Evolutionary conservation across 2,888 invertebrate species (phyloP).

Genomic region (Tinea trinotella): DNA sequence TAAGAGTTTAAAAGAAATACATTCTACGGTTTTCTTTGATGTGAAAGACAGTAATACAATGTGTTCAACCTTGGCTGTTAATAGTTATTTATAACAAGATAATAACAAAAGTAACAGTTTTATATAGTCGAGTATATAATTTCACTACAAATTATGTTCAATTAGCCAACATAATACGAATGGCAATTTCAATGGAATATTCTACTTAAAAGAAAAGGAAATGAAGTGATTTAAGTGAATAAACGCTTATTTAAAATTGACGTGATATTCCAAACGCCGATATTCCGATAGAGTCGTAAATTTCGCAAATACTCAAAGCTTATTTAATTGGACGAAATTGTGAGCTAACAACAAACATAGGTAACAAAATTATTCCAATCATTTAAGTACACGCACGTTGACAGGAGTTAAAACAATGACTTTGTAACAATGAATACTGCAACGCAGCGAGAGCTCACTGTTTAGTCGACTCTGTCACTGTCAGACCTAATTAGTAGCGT

Average conservation of each 20-base stretch:
- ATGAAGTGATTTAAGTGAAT: no score
- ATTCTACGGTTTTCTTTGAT: no score
- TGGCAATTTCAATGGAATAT: no score
- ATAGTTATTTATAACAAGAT: not conserved
- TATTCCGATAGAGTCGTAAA: no score
- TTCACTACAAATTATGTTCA: not conserved
- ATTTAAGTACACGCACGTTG: conserved; percentile 11
- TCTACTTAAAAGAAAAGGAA: no score
- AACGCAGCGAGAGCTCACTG: conserved; percentile 29
- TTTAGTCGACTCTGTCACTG: conserved; percentile 52
- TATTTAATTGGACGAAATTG: not conserved
- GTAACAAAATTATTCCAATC: conserved; percentile 7
- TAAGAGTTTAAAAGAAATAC: no score
- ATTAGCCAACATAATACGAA: not conserved
- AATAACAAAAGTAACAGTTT: not conserved
- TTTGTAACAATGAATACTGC: conserved; percentile 20
- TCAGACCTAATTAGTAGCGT: conserved; percentile 64
- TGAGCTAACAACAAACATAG: not conserved
- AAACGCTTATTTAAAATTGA: no score
- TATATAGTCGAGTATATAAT: not conserved
- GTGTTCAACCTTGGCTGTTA: no score
- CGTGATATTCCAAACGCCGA: no score
- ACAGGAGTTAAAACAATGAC: conserved; percentile 19
- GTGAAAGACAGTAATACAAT: no score
- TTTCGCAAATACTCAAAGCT: not conserved